Evolutionary conservation across 1,140 invertebrate genomes (phyloP).

Genomic region (Bombus balteatus): DNA sequence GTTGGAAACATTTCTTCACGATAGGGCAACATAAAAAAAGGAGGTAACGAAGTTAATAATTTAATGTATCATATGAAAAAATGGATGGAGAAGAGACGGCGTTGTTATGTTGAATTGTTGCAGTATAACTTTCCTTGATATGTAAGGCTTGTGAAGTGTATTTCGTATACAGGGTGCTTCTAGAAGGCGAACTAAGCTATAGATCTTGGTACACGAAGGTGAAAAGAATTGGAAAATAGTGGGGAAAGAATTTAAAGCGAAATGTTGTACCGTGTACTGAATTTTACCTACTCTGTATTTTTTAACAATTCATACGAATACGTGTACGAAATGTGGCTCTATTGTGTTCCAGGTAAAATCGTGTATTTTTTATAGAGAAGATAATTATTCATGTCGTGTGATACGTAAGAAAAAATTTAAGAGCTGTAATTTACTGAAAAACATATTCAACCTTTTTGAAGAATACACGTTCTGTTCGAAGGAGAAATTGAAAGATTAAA

Average conservation of each 20-base stretch:
- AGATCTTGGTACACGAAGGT: constrained; percentile 17
- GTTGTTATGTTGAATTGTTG: neutral
- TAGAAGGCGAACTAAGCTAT: neutral
- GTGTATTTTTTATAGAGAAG: neutral
- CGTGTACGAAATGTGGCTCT: neutral
- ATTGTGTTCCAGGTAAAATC: neutral
- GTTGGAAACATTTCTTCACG: too few relatives aligned
- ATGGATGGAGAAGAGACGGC: neutral
- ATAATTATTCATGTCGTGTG: neutral
- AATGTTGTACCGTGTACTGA: neutral
- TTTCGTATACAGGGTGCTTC: neutral
- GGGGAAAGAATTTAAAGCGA: neutral
- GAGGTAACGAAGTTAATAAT: neutral
- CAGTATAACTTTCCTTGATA: neutral
- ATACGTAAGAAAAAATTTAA: neutral
- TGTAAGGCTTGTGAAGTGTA: neutral
- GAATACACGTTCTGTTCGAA: too few relatives aligned
- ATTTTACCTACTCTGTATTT: neutral
- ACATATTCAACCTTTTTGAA: too few relatives aligned
- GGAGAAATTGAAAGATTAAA: too few relatives aligned
- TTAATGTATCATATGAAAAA: too few relatives aligned
- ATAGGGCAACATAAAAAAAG: too few relatives aligned
- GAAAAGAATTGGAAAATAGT: constrained; percentile 9
- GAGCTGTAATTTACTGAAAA: neutral
- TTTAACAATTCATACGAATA: neutral